Evolutionary conservation across 2,797 vertebrate species (phyloP).

Genomic region (Chloroceryle amazona): DNA sequence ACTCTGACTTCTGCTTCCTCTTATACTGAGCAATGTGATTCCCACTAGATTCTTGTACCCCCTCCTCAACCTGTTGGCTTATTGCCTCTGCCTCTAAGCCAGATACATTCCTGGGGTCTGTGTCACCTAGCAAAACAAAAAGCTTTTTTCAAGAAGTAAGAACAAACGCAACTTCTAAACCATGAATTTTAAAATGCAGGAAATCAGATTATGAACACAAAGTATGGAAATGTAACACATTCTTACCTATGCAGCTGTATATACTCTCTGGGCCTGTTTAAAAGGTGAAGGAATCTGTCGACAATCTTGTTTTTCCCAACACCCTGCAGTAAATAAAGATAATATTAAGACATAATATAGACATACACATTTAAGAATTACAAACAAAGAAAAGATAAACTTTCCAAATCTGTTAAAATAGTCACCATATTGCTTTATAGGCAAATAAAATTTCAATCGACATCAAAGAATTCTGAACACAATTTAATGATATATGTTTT

Average conservation of each 20-base stretch:
- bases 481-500: not conserved
- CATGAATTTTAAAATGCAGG: not conserved
- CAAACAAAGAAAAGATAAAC: not conserved
- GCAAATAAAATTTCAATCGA: not conserved
- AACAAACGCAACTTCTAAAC: not conserved
- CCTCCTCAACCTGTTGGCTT: not conserved
- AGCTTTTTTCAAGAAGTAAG: not conserved
- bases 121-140: fast-evolving
- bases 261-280: constrained; percentile 96
- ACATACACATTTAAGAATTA: not conserved
- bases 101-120: not conserved
- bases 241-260: constrained; percentile 96
- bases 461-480: not conserved
- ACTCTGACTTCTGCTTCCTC: not conserved
- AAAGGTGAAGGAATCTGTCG: constrained; percentile 94
- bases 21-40: not conserved
- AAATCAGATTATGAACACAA: not conserved
- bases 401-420: not conserved
- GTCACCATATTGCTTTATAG: not conserved
- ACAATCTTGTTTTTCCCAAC: constrained; percentile 98
- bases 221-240: not conserved
- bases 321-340: constrained; percentile 83
- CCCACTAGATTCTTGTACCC: not conserved
- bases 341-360: not conserved
- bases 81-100: not conserved